phyloP scores from a whole-genome alignment of 2,797 vertebrate genomes.

The Microctenopoma steveboyesi region DNA sequence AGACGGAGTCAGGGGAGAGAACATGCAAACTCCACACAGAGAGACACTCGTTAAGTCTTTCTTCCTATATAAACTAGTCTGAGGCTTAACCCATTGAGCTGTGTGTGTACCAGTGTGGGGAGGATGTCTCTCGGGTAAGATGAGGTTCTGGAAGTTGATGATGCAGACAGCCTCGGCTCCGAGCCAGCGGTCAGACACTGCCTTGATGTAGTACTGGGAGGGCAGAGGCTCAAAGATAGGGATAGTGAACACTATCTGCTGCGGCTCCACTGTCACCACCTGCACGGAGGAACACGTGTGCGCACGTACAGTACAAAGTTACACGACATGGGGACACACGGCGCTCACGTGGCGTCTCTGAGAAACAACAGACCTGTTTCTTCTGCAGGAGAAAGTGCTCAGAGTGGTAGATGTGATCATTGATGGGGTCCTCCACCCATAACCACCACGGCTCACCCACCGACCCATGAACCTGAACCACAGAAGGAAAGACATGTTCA shows the following conservation, averaged over 20 bases:
- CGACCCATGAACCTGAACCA: slow-evolving; percentile 85
- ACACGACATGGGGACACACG: neutral
- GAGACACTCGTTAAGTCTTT: too few relatives aligned
- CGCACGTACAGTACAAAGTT: neutral
- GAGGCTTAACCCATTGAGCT: too few relatives aligned
- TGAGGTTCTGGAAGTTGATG: slow-evolving; percentile 98
- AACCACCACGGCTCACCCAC: slow-evolving; percentile 99
- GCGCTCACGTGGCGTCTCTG: neutral
- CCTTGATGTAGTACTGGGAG: slow-evolving; percentile 96
- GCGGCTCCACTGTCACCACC: slow-evolving; percentile 91
- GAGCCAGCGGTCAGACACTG: slow-evolving; percentile 96
- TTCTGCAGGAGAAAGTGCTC: slow-evolving; percentile 97
- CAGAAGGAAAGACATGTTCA: neutral
- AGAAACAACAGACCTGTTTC: slow-evolving; percentile 88
- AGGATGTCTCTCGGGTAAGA: slow-evolving; percentile 96
- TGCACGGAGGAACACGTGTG: slow-evolving; percentile 54
- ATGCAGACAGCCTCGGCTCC: slow-evolving; percentile 94
- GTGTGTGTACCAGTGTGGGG: slow-evolving; percentile 92
- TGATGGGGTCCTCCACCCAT: slow-evolving; percentile 98
- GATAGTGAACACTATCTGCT: slow-evolving; percentile 95
- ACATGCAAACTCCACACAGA: too few relatives aligned
- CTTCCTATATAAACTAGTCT: too few relatives aligned
- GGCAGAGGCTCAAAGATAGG: slow-evolving; percentile 98
- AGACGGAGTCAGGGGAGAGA: too few relatives aligned
- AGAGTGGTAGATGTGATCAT: slow-evolving; percentile 98